Evolutionary conservation across 2,888 invertebrate genomes (phyloP).

Genomic region (Lucinisca nassula): DNA sequence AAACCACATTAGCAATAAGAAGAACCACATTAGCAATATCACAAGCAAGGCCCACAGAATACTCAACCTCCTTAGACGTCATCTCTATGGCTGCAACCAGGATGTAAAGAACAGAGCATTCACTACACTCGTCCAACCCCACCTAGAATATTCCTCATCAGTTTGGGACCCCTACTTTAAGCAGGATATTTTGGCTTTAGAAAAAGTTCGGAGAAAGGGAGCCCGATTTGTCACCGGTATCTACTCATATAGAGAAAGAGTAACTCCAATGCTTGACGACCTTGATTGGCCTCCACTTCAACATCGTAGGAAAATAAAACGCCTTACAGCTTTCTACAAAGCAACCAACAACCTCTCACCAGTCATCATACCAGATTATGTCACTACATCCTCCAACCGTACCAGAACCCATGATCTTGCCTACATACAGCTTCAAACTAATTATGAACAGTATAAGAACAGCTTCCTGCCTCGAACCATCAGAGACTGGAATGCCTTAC

Average conservation of each 20-base stretch:
- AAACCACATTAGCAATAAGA: not conserved
- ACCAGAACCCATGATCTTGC: no score
- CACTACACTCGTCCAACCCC: not conserved
- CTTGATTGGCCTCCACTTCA: not conserved
- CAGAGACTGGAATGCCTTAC: no score
- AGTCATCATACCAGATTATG: not conserved
- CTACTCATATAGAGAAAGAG: not conserved
- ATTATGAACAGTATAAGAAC: no score
- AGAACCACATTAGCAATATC: not conserved
- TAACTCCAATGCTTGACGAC: not conserved
- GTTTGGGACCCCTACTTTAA: not conserved
- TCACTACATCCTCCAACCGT: no score
- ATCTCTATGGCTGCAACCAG: slow-evolving; percentile 3
- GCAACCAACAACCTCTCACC: not conserved
- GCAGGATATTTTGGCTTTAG: not conserved
- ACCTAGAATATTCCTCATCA: not conserved
- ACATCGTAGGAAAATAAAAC: not conserved
- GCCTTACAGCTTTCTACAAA: not conserved
- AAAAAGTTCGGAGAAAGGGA: not conserved
- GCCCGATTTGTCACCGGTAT: not conserved
- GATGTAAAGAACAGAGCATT: not conserved
- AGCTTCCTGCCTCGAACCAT: no score
- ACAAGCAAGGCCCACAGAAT: not conserved
- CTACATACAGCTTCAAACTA: no score
- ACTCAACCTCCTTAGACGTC: not conserved